phyloP scores from a whole-genome alignment of 1,140 invertebrate genomes.

The Campoletis sonorensis region DNA sequence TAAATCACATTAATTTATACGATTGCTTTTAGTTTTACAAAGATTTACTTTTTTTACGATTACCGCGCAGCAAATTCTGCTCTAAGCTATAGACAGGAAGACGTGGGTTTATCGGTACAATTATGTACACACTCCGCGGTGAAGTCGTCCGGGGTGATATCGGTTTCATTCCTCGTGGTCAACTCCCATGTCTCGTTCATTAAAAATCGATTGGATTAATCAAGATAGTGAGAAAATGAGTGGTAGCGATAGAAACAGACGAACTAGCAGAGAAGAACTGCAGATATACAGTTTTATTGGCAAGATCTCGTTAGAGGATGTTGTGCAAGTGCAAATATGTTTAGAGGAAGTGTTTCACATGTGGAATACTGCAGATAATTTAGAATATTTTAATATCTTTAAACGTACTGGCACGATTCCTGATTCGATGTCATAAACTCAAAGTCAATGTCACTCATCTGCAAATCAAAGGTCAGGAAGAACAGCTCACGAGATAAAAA shows the following conservation, averaged over 20 bases:
- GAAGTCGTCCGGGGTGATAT: conserved; percentile 45
- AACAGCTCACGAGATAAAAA: too few species aligned
- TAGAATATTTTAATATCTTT: too few species aligned
- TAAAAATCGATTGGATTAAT: conserved; percentile 35
- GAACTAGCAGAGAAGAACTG: conserved; percentile 1
- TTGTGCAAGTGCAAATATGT: too few species aligned
- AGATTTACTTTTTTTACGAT: not conserved
- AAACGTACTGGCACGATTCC: too few species aligned
- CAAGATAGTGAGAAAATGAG: conserved; percentile 14
- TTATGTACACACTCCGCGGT: not conserved
- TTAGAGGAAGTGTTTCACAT: too few species aligned
- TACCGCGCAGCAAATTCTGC: conserved; percentile 16
- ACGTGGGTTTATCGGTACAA: conserved; percentile 12
- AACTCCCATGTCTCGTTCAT: conserved; percentile 40
- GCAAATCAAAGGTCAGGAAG: too few species aligned
- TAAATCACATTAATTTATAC: conserved; percentile 38
- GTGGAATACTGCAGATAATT: too few species aligned
- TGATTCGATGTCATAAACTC: too few species aligned
- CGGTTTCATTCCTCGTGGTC: conserved; percentile 39
- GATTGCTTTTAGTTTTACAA: conserved; percentile 11
- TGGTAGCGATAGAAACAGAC: conserved; percentile 7
- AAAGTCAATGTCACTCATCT: too few species aligned
- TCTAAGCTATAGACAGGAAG: conserved; percentile 19
- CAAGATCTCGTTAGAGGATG: not conserved
- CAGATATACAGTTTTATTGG: too few species aligned